Evolutionary conservation across 2,888 invertebrate species (phyloP), one percentile per base, ranked within the genome.

Genomic region (Agrotis ipsilon): DNA sequence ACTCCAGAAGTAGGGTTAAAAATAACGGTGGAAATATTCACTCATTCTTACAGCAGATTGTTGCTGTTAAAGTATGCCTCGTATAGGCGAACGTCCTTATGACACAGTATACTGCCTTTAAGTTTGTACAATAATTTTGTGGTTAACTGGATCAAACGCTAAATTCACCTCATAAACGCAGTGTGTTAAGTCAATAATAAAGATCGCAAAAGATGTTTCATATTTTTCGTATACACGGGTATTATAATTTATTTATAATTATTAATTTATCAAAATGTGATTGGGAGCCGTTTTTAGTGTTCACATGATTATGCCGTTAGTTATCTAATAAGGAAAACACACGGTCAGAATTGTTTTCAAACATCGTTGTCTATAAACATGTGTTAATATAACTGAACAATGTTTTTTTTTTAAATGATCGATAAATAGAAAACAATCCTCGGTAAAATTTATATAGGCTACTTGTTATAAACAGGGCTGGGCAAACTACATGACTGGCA

Each of bases 391-490:
- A n/a, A n/a, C 39, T 39, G 39, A 39, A 39, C 39, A 39, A 39
- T 39, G 1, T 39, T 39, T 32, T 39, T 39, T 32, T 39, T 39
- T 39, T 39, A 39, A 32, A 32, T 9, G 9, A 39, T 39, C 11
- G 7, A 1, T 32, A 32, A 32, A 32, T 32, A 32, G 9, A 32
- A 32, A 32, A 9, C 9, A 9, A 32, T 9, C 3, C 13, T 55
- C n/a, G n/a, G 55, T 55, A 32, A n/a, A 55, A 55, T n/a, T 55
- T 5, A 55, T 32, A 14, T 55, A 32, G 32, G 55, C 55, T 32
- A 32, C 55, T 55, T 55, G 32, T 32, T 55, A n/a, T 32, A 19
- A n/a, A 32, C n/a, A 32, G 13, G 32, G 32, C n/a, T 14, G 32
- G 54, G 13, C 32, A 55, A 32, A 32, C 32, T 55, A 55, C 13